Percentiles rank a stretch among this genome's conserved stretches.
Evolutionary conservation across 2,888 invertebrate genomes (phyloP).

Genomic region (Hetaerina titia): DNA sequence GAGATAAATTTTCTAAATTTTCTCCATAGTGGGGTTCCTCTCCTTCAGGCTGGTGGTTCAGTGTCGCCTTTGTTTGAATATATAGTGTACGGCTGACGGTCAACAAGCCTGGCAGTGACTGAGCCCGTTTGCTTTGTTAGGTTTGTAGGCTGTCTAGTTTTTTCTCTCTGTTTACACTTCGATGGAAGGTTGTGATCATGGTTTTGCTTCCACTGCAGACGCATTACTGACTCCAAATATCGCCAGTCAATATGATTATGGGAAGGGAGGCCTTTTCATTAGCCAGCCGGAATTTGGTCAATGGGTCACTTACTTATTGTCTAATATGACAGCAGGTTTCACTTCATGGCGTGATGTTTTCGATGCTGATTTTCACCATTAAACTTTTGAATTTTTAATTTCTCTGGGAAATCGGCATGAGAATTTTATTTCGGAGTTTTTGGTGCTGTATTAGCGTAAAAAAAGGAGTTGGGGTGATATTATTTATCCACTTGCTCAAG

Average conservation of each 20-base stretch:
- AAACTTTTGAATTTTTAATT: no score
- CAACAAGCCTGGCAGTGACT: neutral
- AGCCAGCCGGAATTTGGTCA: neutral
- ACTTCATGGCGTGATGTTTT: no score
- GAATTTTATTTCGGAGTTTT: no score
- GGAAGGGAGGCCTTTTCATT: neutral
- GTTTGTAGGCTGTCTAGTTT: neutral
- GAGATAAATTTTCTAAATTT: neutral
- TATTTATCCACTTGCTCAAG: no score
- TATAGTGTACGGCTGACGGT: neutral
- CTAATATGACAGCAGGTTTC: no score
- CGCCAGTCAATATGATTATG: neutral
- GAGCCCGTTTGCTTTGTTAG: neutral
- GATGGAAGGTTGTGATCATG: neutral
- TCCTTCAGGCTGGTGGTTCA: no score
- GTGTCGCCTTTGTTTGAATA: neutral
- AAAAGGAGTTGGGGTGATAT: no score
- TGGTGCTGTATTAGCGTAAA: no score
- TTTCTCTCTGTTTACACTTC: neutral
- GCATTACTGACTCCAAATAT: neutral
- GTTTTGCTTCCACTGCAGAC: neutral
- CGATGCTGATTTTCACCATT: no score
- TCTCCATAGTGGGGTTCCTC: neutral
- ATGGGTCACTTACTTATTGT: neutral
- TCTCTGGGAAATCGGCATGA: no score